These are phyloP conservation scores for Himalopsyche kuldschensis DNA, from an alignment of 2,888 invertebrate genomes.

Conservation along the genomic window DNA sequence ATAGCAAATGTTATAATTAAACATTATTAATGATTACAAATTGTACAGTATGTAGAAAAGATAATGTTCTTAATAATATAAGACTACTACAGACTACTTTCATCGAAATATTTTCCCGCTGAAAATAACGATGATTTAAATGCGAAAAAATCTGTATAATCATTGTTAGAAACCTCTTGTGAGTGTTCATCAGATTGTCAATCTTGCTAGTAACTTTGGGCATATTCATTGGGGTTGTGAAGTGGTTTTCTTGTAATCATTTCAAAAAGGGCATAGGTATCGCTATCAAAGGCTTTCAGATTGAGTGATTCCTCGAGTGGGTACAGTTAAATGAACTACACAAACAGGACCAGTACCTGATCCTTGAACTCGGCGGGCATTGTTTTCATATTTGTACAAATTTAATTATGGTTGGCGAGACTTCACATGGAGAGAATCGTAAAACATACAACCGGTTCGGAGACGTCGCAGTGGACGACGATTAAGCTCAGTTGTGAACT, in stretches of 20 bases:
- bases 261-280: slow-evolving; percentile 27
- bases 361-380: slow-evolving; percentile 13
- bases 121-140: not conserved
- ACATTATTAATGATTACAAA: too few relatives aligned
- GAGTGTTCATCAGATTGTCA: not conserved
- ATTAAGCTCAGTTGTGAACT: not conserved
- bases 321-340: slow-evolving; percentile 8
- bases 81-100: too few relatives aligned
- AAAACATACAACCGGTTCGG: slow-evolving; percentile 5
- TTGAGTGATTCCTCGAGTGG: slow-evolving; percentile 32
- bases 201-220: slow-evolving; percentile 2
- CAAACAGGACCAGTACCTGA: slow-evolving; percentile 30
- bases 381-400: slow-evolving; percentile 31
- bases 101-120: not conserved
- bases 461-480: slow-evolving; percentile 7
- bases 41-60: too few relatives aligned
- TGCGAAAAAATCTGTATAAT: not conserved
- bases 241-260: slow-evolving; percentile 32
- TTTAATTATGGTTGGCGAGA: slow-evolving; percentile 23
- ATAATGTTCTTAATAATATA: too few relatives aligned
- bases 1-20: too few relatives aligned
- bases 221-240: slow-evolving; percentile 15
- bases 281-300: slow-evolving; percentile 35
- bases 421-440: slow-evolving; percentile 2
- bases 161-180: not conserved